Conservation (phyloP, 2,888 invertebrate genomes). For the Meloe dianella region DNA sequence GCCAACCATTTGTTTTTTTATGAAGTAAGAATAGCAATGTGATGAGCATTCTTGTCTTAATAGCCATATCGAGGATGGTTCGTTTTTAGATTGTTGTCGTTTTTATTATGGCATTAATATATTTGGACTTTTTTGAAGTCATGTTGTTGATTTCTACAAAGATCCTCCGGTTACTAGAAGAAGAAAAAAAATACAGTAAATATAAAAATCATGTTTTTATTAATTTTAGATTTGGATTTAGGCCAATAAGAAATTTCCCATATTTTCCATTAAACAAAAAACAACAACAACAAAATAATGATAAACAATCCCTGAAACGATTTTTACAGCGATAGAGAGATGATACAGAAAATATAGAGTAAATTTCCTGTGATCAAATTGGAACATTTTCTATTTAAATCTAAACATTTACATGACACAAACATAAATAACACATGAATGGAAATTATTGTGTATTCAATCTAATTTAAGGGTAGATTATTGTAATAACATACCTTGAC, state of each 20-base stretch:
- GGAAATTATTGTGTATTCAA: neutral
- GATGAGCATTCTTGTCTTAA: constrained; percentile 32
- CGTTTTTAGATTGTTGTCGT: neutral
- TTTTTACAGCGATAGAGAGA: neutral
- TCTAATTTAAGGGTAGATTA: constrained; percentile 8
- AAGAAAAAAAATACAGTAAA: neutral
- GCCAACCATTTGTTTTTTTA: constrained; percentile 34
- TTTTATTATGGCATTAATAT: neutral
- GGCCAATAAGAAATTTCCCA: neutral
- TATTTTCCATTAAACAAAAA: neutral
- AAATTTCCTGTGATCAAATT: neutral
- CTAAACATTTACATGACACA: neutral
- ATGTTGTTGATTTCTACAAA: neutral
- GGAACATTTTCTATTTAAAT: neutral
- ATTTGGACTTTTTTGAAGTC: neutral
- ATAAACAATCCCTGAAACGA: neutral
- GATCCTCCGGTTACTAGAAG: neutral
- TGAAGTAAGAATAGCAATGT: constrained; percentile 40
- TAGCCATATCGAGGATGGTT: constrained; percentile 19
- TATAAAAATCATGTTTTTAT: neutral
- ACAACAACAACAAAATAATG: neutral
- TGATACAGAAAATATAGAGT: neutral
- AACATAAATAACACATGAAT: neutral
- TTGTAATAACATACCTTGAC: constrained; percentile 22
- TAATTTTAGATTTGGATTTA: constrained; percentile 1